Evolutionary conservation across 2,888 invertebrate species (phyloP), one percentile per base, ranked within the genome.

Genomic region (Oligia latruncula): DNA sequence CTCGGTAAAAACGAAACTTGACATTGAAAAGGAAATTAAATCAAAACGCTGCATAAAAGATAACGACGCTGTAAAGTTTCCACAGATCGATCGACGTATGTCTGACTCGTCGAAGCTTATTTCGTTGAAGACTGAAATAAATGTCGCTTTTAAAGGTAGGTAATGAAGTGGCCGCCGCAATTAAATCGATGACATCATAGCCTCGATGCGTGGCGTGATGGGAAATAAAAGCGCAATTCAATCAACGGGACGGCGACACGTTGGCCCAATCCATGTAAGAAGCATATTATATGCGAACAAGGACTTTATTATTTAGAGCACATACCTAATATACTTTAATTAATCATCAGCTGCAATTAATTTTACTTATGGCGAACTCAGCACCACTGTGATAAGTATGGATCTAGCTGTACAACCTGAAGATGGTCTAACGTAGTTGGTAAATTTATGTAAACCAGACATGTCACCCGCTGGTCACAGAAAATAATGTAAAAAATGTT

Each of bases 131-230:
- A 92, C 91, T 92, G 91, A 92, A 93, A 94, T 92, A 91, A 92
- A 91, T 93, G 93, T 92, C 90, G 91, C 90, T 93, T 92, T 93
- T 93, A 93, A 93, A 92, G 91, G 92, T 93, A 93, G 91, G 93
- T 95, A 95, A 95, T 94, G 94, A 94, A 95, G 94, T 92, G 93
- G 92, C 88, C 92, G 91, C 86, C 94, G 92, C 95, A 95, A 96
- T 96, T 95, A 96, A 95, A 95, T 94, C 94, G 95, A 96, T 96
- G 96, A 96, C 95, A 95, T 96, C 96, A 96, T 94, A 92, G 90
- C 92, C 90, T 90, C 91, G 90, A 91, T 93, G 92, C 92, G 93
- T 91, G 93, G 91, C 91, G 90, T 91, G 93, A 93, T 94, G 94
- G 94, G 93, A 94, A 93, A 95, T 95, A 95, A 95, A 95, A 94